phyloP scores from a whole-genome alignment of 1,140 invertebrate genomes.

The Myzus persicae region DNA sequence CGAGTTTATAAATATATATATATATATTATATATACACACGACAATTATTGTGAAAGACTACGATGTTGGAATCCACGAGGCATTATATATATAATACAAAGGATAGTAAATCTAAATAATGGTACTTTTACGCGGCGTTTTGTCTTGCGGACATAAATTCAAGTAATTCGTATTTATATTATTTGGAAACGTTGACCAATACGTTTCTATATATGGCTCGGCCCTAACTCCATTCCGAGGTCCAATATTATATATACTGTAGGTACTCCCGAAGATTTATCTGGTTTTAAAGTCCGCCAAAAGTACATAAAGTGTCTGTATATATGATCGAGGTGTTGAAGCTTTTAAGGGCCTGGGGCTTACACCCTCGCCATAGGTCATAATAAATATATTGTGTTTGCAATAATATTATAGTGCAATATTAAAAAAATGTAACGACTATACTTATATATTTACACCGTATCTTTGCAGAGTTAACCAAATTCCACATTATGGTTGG shows the following conservation, averaged over 20 bases:
- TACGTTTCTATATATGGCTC: neutral
- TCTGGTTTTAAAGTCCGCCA: neutral
- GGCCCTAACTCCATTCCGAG: neutral
- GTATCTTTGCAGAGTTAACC: neutral
- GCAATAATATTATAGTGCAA: neutral
- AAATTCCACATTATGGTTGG: neutral
- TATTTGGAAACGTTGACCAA: conserved; percentile 39
- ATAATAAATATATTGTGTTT: neutral
- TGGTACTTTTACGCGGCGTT: conserved; percentile 14
- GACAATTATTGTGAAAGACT: neutral
- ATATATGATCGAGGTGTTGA: neutral
- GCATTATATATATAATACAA: neutral
- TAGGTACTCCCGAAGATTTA: conserved; percentile 19
- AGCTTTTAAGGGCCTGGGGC: neutral
- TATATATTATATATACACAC: neutral
- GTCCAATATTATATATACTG: neutral
- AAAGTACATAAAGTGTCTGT: neutral
- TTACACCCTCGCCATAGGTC: neutral
- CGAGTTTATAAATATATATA: neutral
- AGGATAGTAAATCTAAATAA: conserved; percentile 34
- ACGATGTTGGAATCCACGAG: neutral
- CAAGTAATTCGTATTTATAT: conserved; percentile 26
- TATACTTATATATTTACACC: neutral
- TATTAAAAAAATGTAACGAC: neutral
- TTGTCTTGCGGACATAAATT: conserved; percentile 19